These are phyloP conservation scores for Drosophila paranaensis DNA, from an alignment of 2,888 invertebrate species.

Conservation along the genomic window DNA sequence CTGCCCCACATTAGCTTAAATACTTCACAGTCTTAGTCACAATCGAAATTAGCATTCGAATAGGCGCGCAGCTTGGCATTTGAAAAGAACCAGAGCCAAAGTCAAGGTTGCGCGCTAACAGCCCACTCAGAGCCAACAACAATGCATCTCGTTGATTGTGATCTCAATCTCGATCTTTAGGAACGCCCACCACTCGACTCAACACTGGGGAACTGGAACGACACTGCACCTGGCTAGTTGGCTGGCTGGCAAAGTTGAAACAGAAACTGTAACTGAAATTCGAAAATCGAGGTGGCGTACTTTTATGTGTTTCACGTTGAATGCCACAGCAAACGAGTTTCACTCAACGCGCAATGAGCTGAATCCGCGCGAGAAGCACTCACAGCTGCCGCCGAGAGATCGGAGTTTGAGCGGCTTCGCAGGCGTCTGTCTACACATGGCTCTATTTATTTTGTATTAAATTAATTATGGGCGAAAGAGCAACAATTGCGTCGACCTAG, in stretches of 20 bases:
- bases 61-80: constrained; percentile 12
- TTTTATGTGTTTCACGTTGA: constrained; percentile 84
- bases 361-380: constrained; percentile 35
- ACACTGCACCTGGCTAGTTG: constrained; percentile 38
- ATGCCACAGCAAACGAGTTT: constrained; percentile 76
- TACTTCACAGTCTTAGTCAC: constrained; percentile 30
- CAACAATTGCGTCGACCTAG: constrained; percentile 61
- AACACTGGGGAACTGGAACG: constrained; percentile 41
- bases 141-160: not conserved
- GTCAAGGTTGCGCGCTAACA: constrained; percentile 57
- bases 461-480: constrained; percentile 55
- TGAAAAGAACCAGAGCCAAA: constrained; percentile 54
- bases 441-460: constrained; percentile 44
- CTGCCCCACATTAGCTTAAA: constrained; percentile 36
- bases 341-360: constrained; percentile 55
- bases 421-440: constrained; percentile 17
- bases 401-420: constrained; percentile 26
- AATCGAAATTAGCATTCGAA: not conserved
- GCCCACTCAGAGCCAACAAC: constrained; percentile 19
- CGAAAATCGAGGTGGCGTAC: constrained; percentile 82
- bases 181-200: constrained; percentile 42
- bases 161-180: constrained; percentile 3
- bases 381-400: constrained; percentile 48
- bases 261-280: constrained; percentile 83
- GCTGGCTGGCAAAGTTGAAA: constrained; percentile 56